Conservation (phyloP, 2,797 vertebrate species). For the Coranthus polyacanthus region DNA sequence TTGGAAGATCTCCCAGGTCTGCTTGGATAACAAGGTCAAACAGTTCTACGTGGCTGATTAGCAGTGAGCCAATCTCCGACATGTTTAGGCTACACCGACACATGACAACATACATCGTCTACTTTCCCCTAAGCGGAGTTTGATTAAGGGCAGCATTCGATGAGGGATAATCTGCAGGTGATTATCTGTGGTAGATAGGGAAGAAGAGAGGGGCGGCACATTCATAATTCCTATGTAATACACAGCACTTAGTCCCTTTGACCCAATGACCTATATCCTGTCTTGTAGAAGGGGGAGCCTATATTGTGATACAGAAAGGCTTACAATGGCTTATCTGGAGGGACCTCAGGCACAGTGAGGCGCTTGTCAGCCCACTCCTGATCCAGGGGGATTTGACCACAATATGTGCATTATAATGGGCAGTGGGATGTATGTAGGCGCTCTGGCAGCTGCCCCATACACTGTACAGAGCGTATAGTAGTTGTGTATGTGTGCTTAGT, state of each 20-base stretch:
- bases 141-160: conserved; percentile 69
- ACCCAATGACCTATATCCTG: conserved; percentile 83
- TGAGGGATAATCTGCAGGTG: conserved; percentile 74
- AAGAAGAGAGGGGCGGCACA: conserved; percentile 40
- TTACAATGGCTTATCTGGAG: conserved; percentile 82
- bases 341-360: conserved; percentile 77
- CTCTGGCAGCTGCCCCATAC: conserved; percentile 68
- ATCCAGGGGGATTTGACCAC: conserved; percentile 71
- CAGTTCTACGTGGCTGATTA: conserved; percentile 42
- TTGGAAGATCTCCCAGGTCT: conserved; percentile 7
- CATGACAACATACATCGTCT: conserved; percentile 52
- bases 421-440: conserved; percentile 65
- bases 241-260: conserved; percentile 73
- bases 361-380: conserved; percentile 76
- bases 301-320: conserved; percentile 77
- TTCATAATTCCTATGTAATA: conserved; percentile 80
- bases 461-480: conserved; percentile 66
- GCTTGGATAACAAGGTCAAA: conserved; percentile 19
- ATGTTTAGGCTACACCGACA: conserved; percentile 50
- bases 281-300: conserved; percentile 69
- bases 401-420: conserved; percentile 77
- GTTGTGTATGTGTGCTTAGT: conserved; percentile 28
- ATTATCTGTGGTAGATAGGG: conserved; percentile 67
- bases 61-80: conserved; percentile 24
- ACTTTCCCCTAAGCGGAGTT: conserved; percentile 66